phyloP scores from a whole-genome alignment of 2,797 vertebrate genomes.

The Pristis pectinata region DNA sequence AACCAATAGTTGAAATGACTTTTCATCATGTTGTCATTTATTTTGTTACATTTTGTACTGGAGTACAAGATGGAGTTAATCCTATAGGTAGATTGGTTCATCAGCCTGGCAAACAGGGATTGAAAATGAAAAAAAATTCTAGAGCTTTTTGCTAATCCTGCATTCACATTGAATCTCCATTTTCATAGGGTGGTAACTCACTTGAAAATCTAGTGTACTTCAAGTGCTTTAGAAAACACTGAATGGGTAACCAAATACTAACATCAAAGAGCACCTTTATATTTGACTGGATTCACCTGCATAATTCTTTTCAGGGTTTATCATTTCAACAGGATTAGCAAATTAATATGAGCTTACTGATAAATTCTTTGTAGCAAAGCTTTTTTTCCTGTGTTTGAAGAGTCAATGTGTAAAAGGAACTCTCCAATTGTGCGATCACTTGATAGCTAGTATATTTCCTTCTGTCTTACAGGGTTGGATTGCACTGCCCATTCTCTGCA shows the following conservation, averaged over 20 bases:
- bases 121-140: background rate
- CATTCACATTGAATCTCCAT: conserved; percentile 11
- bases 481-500: background rate
- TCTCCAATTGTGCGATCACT: background rate
- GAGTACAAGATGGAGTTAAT: background rate
- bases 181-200: conserved; percentile 16
- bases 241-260: conserved; percentile 28
- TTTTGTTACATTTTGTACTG: background rate
- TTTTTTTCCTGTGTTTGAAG: conserved; percentile 9
- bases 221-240: conserved; percentile 29
- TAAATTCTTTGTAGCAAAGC: conserved; percentile 34
- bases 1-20: background rate
- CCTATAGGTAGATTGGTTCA: background rate
- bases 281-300: conserved; percentile 29
- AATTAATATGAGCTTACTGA: conserved; percentile 36
- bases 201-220: conserved; percentile 35
- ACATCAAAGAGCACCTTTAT: conserved; percentile 27
- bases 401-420: background rate
- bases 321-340: conserved; percentile 33
- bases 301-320: conserved; percentile 35
- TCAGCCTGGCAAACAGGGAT: no score
- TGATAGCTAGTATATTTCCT: conserved; percentile 22
- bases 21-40: background rate
- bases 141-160: background rate
- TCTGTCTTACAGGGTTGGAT: conserved; percentile 12